Conservation (phyloP, 2,888 invertebrate genomes). For the Steinernema scapterisci region DNA sequence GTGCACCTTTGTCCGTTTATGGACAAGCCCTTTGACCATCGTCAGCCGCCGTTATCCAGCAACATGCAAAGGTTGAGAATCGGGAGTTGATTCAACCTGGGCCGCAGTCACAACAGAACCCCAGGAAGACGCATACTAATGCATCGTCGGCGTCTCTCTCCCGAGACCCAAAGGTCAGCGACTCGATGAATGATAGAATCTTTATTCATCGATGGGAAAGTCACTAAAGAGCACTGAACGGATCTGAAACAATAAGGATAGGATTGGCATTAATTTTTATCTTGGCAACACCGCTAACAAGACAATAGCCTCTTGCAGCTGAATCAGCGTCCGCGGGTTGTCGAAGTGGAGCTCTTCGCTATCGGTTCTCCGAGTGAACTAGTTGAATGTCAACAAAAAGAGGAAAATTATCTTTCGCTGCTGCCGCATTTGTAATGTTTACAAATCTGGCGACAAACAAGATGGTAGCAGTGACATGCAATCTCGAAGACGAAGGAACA, state of each 20-base stretch:
- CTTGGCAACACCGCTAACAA: too few species aligned
- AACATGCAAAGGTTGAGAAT: neutral
- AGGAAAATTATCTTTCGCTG: too few species aligned
- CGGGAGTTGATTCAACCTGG: neutral
- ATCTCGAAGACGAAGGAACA: neutral
- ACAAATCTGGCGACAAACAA: slow-evolving; percentile 21
- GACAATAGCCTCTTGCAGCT: too few species aligned
- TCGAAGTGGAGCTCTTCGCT: too few species aligned
- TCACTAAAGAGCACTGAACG: too few species aligned
- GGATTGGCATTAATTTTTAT: too few species aligned
- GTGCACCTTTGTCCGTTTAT: too few species aligned
- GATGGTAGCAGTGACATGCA: neutral
- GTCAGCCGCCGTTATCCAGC: neutral
- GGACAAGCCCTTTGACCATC: too few species aligned
- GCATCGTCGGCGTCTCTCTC: neutral
- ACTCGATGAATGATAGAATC: slow-evolving; percentile 6
- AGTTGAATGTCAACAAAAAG: too few species aligned
- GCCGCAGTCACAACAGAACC: slow-evolving; percentile 9
- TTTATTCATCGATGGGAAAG: neutral
- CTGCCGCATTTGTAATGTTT: slow-evolving; percentile 22
- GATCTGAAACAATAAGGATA: too few species aligned
- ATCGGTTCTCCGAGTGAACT: too few species aligned
- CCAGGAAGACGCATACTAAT: neutral
- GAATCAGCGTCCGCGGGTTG: too few species aligned
- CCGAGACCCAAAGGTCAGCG: neutral